Percentiles rank a stretch among this genome's conserved stretches.
These are phyloP conservation scores for Vulpes ferrilata DNA, from an alignment of 2,113 vertebrate species.

Conservation along the genomic window DNA sequence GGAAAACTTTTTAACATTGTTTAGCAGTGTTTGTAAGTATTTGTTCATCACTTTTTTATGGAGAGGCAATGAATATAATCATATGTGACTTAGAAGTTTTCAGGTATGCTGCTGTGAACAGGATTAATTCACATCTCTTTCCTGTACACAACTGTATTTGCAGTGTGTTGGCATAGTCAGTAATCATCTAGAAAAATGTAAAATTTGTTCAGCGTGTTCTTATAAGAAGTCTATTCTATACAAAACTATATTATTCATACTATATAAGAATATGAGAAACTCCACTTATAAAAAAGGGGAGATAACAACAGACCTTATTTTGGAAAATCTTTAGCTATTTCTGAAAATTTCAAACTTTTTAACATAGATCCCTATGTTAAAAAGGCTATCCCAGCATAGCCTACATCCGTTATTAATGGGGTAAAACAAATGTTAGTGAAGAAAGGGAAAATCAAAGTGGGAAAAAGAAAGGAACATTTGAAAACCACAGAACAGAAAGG, in stretches of 20 bases:
- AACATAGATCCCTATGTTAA: not conserved
- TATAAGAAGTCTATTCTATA: not conserved
- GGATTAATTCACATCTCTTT: not conserved
- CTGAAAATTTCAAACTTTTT: conserved; percentile 29
- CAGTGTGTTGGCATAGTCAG: not conserved
- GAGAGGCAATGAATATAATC: not conserved
- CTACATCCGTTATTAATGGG: not conserved
- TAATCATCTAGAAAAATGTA: not conserved
- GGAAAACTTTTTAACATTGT: not conserved
- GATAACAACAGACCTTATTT: not conserved
- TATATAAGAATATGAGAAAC: not conserved
- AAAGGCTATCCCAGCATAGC: not conserved
- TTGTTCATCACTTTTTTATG: conserved; percentile 15
- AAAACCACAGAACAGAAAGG: not conserved
- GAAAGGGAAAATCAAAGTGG: not conserved
- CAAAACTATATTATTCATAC: not conserved
- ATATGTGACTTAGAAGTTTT: not conserved
- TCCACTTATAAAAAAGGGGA: not conserved
- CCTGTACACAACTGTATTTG: not conserved
- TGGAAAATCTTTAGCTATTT: not conserved
- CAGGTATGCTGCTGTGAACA: not conserved
- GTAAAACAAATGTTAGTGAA: not conserved
- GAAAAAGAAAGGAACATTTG: not conserved
- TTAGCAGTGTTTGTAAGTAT: not conserved
- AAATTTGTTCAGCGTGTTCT: not conserved